These are phyloP conservation scores for Poeciliopsis turneri DNA, from an alignment of 2,797 vertebrate genomes.

Conservation along the genomic window DNA sequence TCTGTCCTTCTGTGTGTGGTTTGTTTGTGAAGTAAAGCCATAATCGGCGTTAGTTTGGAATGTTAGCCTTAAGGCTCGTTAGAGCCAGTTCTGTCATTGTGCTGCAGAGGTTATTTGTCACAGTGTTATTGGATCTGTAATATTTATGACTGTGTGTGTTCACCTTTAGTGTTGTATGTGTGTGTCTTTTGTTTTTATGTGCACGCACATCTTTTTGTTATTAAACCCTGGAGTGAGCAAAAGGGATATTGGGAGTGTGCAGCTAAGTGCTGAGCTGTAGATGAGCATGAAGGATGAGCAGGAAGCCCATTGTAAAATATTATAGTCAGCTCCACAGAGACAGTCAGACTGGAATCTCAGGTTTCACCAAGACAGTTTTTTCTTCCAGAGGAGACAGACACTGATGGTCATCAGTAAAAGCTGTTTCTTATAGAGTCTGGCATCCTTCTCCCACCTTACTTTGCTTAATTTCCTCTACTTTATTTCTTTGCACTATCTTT, in stretches of 20 bases:
- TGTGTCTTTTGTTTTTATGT: conserved; percentile 36
- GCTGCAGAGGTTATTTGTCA: conserved; percentile 68
- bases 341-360: conserved; percentile 24
- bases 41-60: conserved; percentile 46
- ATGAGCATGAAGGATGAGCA: conserved; percentile 60
- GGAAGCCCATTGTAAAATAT: conserved; percentile 45
- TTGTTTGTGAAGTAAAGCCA: conserved; percentile 31
- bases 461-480: conserved; percentile 18
- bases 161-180: conserved; percentile 15
- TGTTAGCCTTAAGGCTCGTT: conserved; percentile 57
- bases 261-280: conserved; percentile 43
- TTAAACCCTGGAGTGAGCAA: conserved; percentile 60
- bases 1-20: conserved; percentile 13
- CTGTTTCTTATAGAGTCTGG: conserved; percentile 37
- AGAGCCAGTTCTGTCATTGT: conserved; percentile 56
- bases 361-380: conserved; percentile 32
- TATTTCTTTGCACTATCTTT: conserved; percentile 2
- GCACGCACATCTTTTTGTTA: conserved; percentile 47
- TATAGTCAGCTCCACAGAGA: conserved; percentile 41
- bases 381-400: conserved; percentile 38
- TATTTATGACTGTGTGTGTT: conserved; percentile 43
- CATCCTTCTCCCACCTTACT: conserved; percentile 28
- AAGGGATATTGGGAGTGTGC: conserved; percentile 39
- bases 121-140: conserved; percentile 64
- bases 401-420: conserved; percentile 50